phyloP scores from a whole-genome alignment of 1,140 invertebrate species.

The Apis dorsata region DNA sequence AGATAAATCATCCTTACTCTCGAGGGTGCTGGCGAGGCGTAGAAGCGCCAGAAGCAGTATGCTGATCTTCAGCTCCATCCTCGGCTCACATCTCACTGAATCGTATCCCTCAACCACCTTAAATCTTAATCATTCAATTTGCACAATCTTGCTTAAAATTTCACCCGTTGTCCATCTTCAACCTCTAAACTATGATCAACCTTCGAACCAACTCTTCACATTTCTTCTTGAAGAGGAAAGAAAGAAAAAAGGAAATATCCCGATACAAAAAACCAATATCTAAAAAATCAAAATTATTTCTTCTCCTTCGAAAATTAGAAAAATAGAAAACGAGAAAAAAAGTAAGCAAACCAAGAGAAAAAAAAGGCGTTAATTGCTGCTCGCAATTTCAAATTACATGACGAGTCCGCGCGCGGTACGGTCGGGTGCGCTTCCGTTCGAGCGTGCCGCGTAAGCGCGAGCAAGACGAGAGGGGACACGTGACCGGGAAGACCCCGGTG shows the following conservation, averaged over 20 bases:
- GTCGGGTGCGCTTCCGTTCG: conserved; percentile 57
- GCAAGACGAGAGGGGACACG: conserved; percentile 42
- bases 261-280: not conserved
- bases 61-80: conserved; percentile 67
- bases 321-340: not conserved
- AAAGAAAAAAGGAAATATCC: too few species aligned
- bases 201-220: too few species aligned
- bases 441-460: conserved; percentile 24
- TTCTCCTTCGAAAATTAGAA: too few species aligned
- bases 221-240: not conserved
- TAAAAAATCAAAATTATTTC: not conserved
- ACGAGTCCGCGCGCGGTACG: conserved; percentile 41
- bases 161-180: conserved; percentile 15
- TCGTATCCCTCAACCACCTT: conserved; percentile 10
- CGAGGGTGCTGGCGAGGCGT: conserved; percentile 60
- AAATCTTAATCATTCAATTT: not conserved
- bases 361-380: conserved; percentile 11
- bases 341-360: not conserved
- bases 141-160: not conserved
- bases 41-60: conserved; percentile 66
- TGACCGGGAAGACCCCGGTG: conserved; percentile 34
- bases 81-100: conserved; percentile 65
- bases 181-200: too few species aligned
- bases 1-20: conserved; percentile 62
- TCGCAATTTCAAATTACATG: conserved; percentile 30